A percentile compares a stretch with the other conserved stretches of the same genome.
Evolutionary conservation across 2,113 vertebrate species (phyloP).

Genomic region (Alexandromys fortis): DNA sequence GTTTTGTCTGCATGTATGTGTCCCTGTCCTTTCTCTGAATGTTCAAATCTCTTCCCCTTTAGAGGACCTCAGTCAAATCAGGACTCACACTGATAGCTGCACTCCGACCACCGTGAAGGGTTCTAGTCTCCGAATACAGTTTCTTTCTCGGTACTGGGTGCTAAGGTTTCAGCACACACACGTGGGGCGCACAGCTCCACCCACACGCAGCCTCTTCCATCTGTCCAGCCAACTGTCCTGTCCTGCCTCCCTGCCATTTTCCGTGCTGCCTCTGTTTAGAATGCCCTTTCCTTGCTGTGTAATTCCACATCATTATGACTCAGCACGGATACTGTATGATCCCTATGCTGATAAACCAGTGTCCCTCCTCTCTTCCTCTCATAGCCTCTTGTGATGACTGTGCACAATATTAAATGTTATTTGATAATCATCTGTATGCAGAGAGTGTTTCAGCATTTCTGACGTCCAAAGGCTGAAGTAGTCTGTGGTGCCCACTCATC

Average conservation of each 20-base stretch:
- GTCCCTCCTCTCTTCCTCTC: not conserved
- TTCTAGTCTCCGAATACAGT: not conserved
- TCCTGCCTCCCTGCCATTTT: not conserved
- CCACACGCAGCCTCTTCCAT: not conserved
- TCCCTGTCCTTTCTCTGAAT: not conserved
- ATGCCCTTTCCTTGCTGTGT: not conserved
- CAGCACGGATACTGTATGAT: not conserved
- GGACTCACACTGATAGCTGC: not conserved
- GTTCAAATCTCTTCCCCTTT: not conserved
- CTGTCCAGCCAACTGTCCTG: not conserved
- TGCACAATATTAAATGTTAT: not conserved
- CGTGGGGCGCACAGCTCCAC: too few relatives aligned
- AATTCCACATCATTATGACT: not conserved
- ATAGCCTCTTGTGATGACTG: not conserved
- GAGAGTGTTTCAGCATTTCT: not conserved
- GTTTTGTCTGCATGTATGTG: not conserved
- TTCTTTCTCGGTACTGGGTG: not conserved
- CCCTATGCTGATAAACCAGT: not conserved
- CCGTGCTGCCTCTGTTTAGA: not conserved
- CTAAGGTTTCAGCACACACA: not conserved
- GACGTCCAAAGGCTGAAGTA: not conserved
- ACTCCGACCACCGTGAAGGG: not conserved
- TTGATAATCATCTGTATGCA: conserved; percentile 37
- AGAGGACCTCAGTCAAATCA: not conserved
- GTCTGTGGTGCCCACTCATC: not conserved